These are phyloP conservation scores for Busseola fusca DNA, from an alignment of 2,888 invertebrate genomes.

Conservation along the genomic window DNA sequence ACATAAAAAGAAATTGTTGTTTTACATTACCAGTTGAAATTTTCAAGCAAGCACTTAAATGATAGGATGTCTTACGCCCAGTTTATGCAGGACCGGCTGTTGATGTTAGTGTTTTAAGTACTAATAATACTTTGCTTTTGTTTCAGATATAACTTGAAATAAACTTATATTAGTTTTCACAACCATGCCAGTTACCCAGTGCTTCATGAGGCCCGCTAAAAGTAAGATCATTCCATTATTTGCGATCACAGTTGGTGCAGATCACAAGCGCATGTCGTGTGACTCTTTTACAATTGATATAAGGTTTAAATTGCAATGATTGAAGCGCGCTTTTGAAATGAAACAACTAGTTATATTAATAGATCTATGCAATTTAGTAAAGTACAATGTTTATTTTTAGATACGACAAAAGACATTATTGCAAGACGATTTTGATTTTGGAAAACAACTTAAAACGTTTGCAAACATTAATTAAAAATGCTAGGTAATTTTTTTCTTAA, in stretches of 20 bases:
- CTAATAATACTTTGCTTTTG: slow-evolving; percentile 67
- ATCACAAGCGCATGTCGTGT: background rate
- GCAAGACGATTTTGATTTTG: background rate
- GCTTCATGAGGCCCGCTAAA: slow-evolving; percentile 68
- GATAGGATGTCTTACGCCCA: too few relatives aligned
- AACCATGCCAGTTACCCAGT: slow-evolving; percentile 35
- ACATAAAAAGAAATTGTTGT: too few relatives aligned
- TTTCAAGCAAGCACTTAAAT: too few relatives aligned
- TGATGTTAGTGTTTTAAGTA: background rate
- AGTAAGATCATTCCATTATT: slow-evolving; percentile 80
- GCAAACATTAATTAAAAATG: background rate
- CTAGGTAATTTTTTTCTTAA: too few relatives aligned
- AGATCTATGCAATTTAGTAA: slow-evolving; percentile 20
- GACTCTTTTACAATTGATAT: background rate
- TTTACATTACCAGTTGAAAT: too few relatives aligned
- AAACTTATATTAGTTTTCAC: slow-evolving; percentile 51
- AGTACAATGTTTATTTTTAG: slow-evolving; percentile 29
- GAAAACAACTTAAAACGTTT: background rate
- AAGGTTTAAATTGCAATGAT: slow-evolving; percentile 11
- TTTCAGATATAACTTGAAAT: slow-evolving; percentile 79
- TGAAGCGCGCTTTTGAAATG: slow-evolving; percentile 14
- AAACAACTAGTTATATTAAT: background rate
- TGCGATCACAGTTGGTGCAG: slow-evolving; percentile 14
- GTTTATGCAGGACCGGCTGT: too few relatives aligned
- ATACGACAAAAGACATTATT: slow-evolving; percentile 8